A percentile compares a stretch with the other conserved stretches of the same genome.
phyloP scores from a whole-genome alignment of 2,113 vertebrate species.

The Catharus minimus region DNA sequence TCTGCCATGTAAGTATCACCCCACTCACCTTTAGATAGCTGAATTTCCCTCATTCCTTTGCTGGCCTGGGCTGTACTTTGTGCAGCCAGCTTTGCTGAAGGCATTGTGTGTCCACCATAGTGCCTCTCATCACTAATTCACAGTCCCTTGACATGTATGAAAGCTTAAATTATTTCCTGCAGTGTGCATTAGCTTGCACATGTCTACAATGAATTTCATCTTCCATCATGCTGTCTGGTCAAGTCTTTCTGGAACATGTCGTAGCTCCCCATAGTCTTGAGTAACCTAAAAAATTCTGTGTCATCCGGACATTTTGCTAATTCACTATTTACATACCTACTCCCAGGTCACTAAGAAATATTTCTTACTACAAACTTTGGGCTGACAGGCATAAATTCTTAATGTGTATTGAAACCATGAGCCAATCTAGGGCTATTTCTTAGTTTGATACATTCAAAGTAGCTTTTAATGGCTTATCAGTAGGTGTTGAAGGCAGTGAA shows the following conservation, averaged over 20 bases:
- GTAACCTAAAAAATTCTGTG: slow-evolving; percentile 73
- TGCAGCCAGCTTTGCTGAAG: slow-evolving; percentile 55
- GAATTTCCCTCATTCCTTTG: slow-evolving; percentile 18
- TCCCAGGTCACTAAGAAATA: slow-evolving; percentile 69
- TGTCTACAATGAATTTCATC: slow-evolving; percentile 68
- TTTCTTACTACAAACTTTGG: slow-evolving; percentile 51
- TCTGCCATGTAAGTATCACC: neutral
- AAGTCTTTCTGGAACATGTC: slow-evolving; percentile 62
- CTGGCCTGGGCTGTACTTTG: slow-evolving; percentile 11
- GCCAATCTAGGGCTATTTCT: slow-evolving; percentile 32
- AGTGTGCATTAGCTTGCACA: slow-evolving; percentile 63
- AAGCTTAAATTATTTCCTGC: slow-evolving; percentile 72
- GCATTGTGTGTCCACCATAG: slow-evolving; percentile 60
- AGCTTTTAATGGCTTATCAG: slow-evolving; percentile 27
- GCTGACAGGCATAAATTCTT: slow-evolving; percentile 56
- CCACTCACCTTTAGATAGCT: neutral
- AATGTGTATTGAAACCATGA: slow-evolving; percentile 38
- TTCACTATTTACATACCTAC: slow-evolving; percentile 73
- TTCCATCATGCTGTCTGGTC: slow-evolving; percentile 71
- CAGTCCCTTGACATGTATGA: slow-evolving; percentile 61
- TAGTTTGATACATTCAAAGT: slow-evolving; percentile 23
- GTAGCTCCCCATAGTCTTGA: slow-evolving; percentile 59
- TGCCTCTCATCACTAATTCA: slow-evolving; percentile 69
- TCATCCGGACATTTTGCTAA: slow-evolving; percentile 68
- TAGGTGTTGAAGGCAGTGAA: neutral